phyloP scores from a whole-genome alignment of 2,888 invertebrate species.

The Charanyca ferruginea region DNA sequence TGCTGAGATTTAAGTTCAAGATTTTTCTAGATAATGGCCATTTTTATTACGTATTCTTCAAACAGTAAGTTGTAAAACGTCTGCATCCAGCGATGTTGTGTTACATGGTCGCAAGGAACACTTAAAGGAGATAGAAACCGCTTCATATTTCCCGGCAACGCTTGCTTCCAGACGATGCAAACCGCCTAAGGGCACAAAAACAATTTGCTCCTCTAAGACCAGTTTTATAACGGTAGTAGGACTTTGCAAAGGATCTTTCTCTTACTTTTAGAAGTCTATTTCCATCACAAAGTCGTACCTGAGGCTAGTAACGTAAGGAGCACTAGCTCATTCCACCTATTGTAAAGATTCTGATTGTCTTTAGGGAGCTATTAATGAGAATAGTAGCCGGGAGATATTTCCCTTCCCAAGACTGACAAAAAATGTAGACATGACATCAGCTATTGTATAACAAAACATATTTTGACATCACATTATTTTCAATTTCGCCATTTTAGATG shows the following conservation, averaged over 20 bases:
- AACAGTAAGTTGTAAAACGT: constrained; percentile 36
- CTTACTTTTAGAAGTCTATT: constrained; percentile 81
- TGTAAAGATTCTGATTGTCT: constrained; percentile 70
- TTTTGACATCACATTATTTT: background rate
- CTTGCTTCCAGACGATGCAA: constrained; percentile 71
- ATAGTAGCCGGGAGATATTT: constrained; percentile 28
- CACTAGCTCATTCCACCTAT: constrained; percentile 65
- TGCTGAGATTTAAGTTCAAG: constrained; percentile 56
- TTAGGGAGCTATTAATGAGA: constrained; percentile 43
- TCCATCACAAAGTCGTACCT: constrained; percentile 84
- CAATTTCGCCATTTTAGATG: background rate
- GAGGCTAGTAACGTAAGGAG: constrained; percentile 72
- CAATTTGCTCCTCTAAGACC: constrained; percentile 86
- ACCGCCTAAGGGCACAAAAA: constrained; percentile 86
- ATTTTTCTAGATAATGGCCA: constrained; percentile 45
- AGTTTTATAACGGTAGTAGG: constrained; percentile 75
- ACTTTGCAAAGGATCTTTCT: constrained; percentile 75
- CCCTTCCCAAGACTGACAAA: background rate
- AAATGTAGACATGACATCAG: too few relatives aligned
- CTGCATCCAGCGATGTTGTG: constrained; percentile 23
- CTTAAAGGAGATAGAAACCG: constrained; percentile 61
- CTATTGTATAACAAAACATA: background rate
- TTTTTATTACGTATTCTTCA: constrained; percentile 49
- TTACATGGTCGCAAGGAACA: constrained; percentile 52
- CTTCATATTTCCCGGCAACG: constrained; percentile 68